Evolutionary conservation across 2,888 invertebrate species (phyloP), one percentile per base, ranked within the genome.

Genomic region (Clostera curtula): DNA sequence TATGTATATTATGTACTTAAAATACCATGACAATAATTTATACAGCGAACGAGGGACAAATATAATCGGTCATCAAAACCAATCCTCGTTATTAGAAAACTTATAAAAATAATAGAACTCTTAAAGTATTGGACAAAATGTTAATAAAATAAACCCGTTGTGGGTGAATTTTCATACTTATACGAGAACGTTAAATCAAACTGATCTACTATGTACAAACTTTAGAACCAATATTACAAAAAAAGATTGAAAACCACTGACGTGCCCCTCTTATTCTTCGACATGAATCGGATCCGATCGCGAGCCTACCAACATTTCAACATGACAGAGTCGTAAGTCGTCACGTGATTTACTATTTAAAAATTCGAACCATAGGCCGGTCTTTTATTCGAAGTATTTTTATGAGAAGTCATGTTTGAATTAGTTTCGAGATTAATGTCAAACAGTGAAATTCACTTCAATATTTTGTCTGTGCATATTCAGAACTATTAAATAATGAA

Each of bases 1-100:
- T 80, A 79, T 84, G 74, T 76, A 84, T 61, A 69, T 79, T 73
- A 76, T 63, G 52, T 63, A 63, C 73, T 76, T 76, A 76, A 49
- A 54, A 63, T 63, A 64, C 70, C 73, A 58, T 60, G 62, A 72
- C 68, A 80, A 77, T 82, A 79, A 83, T 80, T 80, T 83, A 80
- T 72, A 83, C 75, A 80, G 69, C 71, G 67, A 60, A 66, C 71
- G 72, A 71, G 69, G 65, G 60, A 52, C 50, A 55, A 61, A 64
- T 48, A 49, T 46, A 49, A 40, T 36, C 51, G 51, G 53, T 51
- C 42, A 33, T 23, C 7, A 42, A 45, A 51, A 56, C 56, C 48
- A 41, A 10, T 23, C 23, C 15, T 23, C 14, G 40, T 40, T 40
- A 41, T 37, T 39, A 45, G 39, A 42, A 43, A 46, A 35, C 49